A percentile compares a stretch with the other conserved stretches of the same genome.
phyloP scores from a whole-genome alignment of 2,797 vertebrate genomes.

The Chelmon rostratus region DNA sequence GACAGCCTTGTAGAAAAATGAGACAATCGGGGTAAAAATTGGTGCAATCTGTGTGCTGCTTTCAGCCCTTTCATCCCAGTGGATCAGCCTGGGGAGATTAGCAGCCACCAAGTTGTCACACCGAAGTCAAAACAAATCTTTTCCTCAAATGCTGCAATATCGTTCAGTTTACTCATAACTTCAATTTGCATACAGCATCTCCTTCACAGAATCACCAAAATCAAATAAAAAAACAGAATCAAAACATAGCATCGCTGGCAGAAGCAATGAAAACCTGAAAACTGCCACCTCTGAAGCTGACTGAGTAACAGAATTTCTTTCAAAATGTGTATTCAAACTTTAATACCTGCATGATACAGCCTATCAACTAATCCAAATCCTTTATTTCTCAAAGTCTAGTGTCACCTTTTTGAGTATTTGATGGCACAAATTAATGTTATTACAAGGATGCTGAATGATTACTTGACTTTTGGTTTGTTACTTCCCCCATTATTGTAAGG shows the following conservation, averaged over 20 bases:
- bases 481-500: too few species aligned
- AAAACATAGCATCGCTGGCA: not conserved
- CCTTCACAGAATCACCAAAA: not conserved
- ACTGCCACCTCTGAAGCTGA: too few species aligned
- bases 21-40: not conserved
- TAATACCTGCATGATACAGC: too few species aligned
- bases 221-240: not conserved
- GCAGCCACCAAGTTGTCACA: not conserved
- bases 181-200: not conserved
- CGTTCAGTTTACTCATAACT: not conserved
- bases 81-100: not conserved
- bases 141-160: not conserved
- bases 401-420: too few species aligned
- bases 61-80: not conserved
- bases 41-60: too few species aligned
- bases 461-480: too few species aligned
- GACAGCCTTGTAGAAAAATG: not conserved
- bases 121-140: not conserved
- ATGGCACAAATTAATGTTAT: too few species aligned
- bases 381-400: too few species aligned
- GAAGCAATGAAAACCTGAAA: not conserved
- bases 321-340: too few species aligned
- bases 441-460: too few species aligned
- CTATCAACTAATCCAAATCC: too few species aligned
- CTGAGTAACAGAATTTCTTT: too few species aligned